phyloP scores from a whole-genome alignment of 2,797 vertebrate genomes.

The Cyprinodon diabolis region DNA sequence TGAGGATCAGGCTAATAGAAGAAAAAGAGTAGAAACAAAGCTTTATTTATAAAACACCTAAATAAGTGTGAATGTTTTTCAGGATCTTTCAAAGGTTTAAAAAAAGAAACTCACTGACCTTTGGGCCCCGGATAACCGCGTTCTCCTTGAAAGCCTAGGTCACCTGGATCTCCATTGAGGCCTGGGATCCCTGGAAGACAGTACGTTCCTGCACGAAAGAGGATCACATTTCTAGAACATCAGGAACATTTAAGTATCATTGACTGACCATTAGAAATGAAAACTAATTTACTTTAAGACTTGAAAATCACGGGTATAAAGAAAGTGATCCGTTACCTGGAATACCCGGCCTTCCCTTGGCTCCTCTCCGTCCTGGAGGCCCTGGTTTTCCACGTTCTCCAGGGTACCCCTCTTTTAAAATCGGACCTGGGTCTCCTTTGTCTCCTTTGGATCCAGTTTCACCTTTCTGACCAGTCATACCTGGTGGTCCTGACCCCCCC shows the following conservation, averaged over 20 bases:
- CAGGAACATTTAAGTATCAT: not conserved
- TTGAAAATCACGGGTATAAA: not conserved
- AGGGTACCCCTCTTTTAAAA: slow-evolving; percentile 4
- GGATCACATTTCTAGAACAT: not conserved
- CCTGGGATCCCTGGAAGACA: slow-evolving; percentile 70
- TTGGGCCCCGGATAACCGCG: slow-evolving; percentile 62
- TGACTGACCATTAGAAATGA: not conserved
- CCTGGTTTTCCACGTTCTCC: slow-evolving; percentile 72
- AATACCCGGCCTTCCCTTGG: slow-evolving; percentile 66
- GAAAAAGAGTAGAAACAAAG: too few relatives aligned
- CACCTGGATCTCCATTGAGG: slow-evolving; percentile 57
- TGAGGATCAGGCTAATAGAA: too few relatives aligned
- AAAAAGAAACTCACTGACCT: slow-evolving; percentile 55
- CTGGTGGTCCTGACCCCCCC: slow-evolving; percentile 46
- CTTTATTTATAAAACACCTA: too few relatives aligned
- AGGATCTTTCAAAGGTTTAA: not conserved
- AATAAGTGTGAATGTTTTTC: not conserved
- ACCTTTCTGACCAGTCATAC: slow-evolving; percentile 51
- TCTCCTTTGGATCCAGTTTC: slow-evolving; percentile 56
- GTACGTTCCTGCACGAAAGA: slow-evolving; percentile 61
- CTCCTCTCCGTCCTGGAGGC: slow-evolving; percentile 54
- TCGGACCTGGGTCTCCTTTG: slow-evolving; percentile 62
- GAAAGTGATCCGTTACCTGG: slow-evolving; percentile 52
- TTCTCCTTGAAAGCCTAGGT: slow-evolving; percentile 55
- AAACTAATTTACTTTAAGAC: not conserved